Evolutionary conservation across 2,888 invertebrate genomes (phyloP).

Genomic region (Melieria picta): DNA sequence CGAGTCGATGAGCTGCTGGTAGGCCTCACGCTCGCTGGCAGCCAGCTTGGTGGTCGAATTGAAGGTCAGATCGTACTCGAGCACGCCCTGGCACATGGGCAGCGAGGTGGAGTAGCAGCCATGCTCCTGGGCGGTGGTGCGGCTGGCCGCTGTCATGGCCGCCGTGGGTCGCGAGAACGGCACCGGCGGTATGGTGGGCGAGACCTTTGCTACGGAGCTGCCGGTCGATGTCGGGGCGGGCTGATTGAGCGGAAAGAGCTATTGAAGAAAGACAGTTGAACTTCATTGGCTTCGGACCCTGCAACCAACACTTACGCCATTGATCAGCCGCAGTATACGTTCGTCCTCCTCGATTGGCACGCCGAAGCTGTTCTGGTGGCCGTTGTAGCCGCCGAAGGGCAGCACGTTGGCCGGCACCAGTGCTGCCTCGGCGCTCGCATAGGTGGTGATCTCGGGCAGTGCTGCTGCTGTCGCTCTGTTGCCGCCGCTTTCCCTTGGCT

Average conservation of each 20-base stretch:
- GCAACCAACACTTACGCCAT: constrained; percentile 53
- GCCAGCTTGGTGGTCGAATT: constrained; percentile 52
- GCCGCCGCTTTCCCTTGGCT: constrained; percentile 25
- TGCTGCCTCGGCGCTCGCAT: constrained; percentile 41
- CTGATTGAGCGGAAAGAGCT: constrained; percentile 41
- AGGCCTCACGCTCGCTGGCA: constrained; percentile 67
- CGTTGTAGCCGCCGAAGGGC: constrained; percentile 64
- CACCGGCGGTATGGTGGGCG: constrained; percentile 72
- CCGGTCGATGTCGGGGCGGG: constrained; percentile 28
- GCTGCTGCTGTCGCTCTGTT: not conserved
- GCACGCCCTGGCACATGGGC: constrained; percentile 71
- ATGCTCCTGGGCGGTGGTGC: constrained; percentile 47
- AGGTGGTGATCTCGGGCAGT: constrained; percentile 37
- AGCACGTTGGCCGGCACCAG: constrained; percentile 54
- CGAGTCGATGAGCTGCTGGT: constrained; percentile 71
- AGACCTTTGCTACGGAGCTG: constrained; percentile 64
- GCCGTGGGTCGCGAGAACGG: constrained; percentile 53
- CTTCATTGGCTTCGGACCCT: not conserved
- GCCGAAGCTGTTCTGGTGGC: constrained; percentile 73
- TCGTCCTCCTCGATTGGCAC: constrained; percentile 73
- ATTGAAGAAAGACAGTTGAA: not conserved
- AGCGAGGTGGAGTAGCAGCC: constrained; percentile 64
- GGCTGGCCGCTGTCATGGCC: constrained; percentile 46
- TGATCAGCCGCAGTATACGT: constrained; percentile 62
- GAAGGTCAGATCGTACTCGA: constrained; percentile 75